Conservation (phyloP, 2,797 vertebrate genomes). For the Smutsia gigantea region DNA sequence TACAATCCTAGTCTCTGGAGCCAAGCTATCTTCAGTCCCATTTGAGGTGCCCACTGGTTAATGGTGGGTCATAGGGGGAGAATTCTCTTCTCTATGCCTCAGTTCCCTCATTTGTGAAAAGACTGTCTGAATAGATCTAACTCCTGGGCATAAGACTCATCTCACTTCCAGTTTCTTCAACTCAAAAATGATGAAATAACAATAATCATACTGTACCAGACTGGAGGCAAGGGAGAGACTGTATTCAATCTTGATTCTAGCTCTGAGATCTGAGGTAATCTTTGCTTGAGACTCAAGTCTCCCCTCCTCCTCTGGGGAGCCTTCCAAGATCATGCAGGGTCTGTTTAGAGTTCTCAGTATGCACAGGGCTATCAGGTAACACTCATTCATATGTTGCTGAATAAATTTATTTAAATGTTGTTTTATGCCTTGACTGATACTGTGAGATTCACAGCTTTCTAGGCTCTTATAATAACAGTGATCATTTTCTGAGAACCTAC, state of each 20-base stretch:
- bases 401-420: not conserved
- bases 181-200: slow-evolving; percentile 34
- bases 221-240: not conserved
- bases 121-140: not conserved
- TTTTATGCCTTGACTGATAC: not conserved
- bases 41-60: not conserved
- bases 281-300: not conserved
- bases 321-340: not conserved
- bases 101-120: not conserved
- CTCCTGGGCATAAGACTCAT: not conserved
- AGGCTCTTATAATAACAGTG: not conserved
- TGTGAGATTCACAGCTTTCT: not conserved
- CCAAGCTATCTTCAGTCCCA: not conserved
- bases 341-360: not conserved
- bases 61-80: not conserved
- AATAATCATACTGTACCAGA: not conserved
- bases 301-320: not conserved
- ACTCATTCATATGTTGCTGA: not conserved
- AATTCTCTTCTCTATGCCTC: not conserved
- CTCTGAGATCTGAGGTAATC: not conserved
- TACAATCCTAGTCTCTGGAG: not conserved
- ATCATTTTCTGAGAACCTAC: not conserved
- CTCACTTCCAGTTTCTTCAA: slow-evolving; percentile 16
- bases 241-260: not conserved
- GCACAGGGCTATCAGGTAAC: not conserved